Evolutionary conservation across 2,113 vertebrate species (phyloP).

Genomic region (Tupaia tana): DNA sequence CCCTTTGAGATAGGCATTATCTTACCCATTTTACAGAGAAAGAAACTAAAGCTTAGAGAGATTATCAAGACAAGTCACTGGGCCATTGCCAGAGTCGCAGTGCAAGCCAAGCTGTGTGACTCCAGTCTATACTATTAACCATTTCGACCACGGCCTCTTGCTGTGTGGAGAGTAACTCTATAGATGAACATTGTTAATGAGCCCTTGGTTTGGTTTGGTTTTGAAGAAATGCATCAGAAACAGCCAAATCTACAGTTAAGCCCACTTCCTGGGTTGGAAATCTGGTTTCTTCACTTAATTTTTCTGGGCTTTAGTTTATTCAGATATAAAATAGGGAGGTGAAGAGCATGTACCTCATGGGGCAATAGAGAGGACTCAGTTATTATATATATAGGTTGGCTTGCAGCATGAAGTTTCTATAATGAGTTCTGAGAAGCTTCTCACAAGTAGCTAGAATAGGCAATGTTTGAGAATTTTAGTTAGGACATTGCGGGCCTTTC

Average conservation of each 20-base stretch:
- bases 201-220: background rate
- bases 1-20: background rate
- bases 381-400: background rate
- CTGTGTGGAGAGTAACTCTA: background rate
- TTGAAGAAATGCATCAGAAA: background rate
- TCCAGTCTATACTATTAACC: background rate
- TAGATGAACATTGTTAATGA: background rate
- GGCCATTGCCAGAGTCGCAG: background rate
- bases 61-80: background rate
- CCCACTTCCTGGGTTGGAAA: background rate
- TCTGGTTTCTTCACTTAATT: background rate
- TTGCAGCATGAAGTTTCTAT: background rate
- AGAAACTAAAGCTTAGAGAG: background rate
- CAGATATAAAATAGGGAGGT: background rate
- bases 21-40: constrained; percentile 15
- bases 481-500: background rate
- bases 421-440: background rate
- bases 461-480: background rate
- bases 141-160: background rate
- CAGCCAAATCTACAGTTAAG: background rate
- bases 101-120: background rate
- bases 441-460: background rate
- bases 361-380: background rate
- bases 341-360: rapidly evolving
- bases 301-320: background rate